Conservation (phyloP, 2,797 vertebrate genomes). For the Neosalanx taihuensis region DNA sequence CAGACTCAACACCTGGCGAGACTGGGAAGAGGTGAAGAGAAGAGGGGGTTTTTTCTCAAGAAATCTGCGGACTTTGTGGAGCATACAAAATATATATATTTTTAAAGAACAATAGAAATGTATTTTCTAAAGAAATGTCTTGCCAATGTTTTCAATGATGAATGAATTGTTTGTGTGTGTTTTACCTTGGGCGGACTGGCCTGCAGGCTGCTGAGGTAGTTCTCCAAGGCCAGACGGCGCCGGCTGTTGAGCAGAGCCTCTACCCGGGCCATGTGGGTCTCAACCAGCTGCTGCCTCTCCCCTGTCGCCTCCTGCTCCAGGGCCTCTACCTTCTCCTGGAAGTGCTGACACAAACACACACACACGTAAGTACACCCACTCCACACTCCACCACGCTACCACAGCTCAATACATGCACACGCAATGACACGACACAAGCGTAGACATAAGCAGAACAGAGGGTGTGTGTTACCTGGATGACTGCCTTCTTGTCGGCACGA, state of each 20-base stretch:
- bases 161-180: neutral
- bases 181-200: conserved; percentile 86
- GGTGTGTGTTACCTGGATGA: conserved; percentile 85
- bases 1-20: conserved; percentile 91
- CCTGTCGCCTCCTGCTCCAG: conserved; percentile 94
- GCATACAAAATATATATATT: too few species aligned
- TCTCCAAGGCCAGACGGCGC: conserved; percentile 89
- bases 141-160: neutral
- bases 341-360: conserved; percentile 75
- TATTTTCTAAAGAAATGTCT: too few species aligned
- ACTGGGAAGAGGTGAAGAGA: conserved; percentile 61
- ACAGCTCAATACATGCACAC: neutral
- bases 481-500: conserved; percentile 93
- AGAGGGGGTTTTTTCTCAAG: too few species aligned
- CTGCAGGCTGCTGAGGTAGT: conserved; percentile 90
- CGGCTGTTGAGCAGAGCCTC: conserved; percentile 94
- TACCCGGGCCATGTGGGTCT: conserved; percentile 96
- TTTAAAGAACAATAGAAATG: too few species aligned
- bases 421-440: neutral
- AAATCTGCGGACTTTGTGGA: too few species aligned
- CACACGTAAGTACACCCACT: neutral
- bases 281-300: conserved; percentile 95
- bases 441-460: neutral
- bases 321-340: conserved; percentile 96
- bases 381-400: conserved; percentile 4